phyloP scores from a whole-genome alignment of 2,797 vertebrate species.

The Serranus cabrilla region DNA sequence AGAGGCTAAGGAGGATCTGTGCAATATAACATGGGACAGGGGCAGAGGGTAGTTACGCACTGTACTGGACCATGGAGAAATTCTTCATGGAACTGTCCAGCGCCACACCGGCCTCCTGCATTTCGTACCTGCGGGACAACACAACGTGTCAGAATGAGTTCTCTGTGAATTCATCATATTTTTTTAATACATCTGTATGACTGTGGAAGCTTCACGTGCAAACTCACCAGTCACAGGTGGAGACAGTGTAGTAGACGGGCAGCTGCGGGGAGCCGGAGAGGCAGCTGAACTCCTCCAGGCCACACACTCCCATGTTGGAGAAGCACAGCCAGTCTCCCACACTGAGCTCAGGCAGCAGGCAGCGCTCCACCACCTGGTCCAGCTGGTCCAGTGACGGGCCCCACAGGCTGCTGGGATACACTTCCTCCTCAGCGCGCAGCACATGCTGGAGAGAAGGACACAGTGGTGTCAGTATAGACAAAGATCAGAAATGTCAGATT shows the following conservation, averaged over 20 bases:
- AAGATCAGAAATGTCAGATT: background rate
- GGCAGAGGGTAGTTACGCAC: constrained; percentile 87
- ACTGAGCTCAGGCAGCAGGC: constrained; percentile 94
- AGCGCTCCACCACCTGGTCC: constrained; percentile 96
- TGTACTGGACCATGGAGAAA: constrained; percentile 92
- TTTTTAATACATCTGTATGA: background rate
- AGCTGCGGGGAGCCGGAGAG: constrained; percentile 88
- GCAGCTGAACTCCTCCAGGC: constrained; percentile 88
- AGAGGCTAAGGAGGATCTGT: constrained; percentile 76
- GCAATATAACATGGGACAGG: constrained; percentile 84
- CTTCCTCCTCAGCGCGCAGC: constrained; percentile 84
- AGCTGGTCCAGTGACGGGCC: constrained; percentile 96
- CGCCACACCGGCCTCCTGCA: constrained; percentile 94
- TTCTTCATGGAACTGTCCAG: constrained; percentile 94
- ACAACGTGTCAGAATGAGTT: constrained; percentile 32
- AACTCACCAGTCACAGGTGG: constrained; percentile 94
- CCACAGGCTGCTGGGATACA: constrained; percentile 96
- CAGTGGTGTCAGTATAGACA: background rate
- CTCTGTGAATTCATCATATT: background rate
- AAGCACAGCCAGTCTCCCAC: constrained; percentile 99
- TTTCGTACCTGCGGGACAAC: constrained; percentile 90
- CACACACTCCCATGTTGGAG: constrained; percentile 94
- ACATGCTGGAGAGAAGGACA: constrained; percentile 63
- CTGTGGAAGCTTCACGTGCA: background rate
- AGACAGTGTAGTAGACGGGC: constrained; percentile 95